Conservation (phyloP, 2,797 vertebrate species). For the Ara ararauna region DNA sequence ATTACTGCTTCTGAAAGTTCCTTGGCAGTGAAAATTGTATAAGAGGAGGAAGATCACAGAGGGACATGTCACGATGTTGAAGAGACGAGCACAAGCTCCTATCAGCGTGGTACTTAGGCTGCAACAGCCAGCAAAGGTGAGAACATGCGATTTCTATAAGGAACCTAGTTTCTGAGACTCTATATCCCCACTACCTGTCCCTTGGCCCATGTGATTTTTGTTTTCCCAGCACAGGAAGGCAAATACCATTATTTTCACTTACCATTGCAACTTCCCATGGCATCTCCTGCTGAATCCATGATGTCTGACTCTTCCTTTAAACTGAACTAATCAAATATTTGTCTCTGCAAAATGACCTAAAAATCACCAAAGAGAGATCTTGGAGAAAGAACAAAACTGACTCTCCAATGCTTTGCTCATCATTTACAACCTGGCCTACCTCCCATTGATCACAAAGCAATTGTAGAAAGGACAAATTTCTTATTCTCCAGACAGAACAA, state of each 20-base stretch:
- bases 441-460: background rate
- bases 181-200: background rate
- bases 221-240: background rate
- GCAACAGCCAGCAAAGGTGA: background rate
- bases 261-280: background rate
- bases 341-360: background rate
- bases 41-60: background rate
- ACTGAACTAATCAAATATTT: background rate
- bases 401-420: background rate
- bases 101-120: background rate
- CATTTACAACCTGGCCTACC: background rate
- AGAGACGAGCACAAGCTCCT: background rate
- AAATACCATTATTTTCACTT: background rate
- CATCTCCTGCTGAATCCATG: background rate
- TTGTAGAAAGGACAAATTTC: background rate
- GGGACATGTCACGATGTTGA: background rate
- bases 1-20: background rate
- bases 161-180: background rate
- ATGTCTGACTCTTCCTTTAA: background rate
- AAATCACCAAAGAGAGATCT: background rate
- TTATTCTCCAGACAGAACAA: background rate
- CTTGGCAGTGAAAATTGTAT: background rate
- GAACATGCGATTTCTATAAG: background rate
- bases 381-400: background rate
- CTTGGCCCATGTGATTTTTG: accelerated